A percentile compares a stretch with the other conserved stretches of the same genome.
Evolutionary conservation across 1,140 invertebrate species (phyloP).

Genomic region (Solen grandis): DNA sequence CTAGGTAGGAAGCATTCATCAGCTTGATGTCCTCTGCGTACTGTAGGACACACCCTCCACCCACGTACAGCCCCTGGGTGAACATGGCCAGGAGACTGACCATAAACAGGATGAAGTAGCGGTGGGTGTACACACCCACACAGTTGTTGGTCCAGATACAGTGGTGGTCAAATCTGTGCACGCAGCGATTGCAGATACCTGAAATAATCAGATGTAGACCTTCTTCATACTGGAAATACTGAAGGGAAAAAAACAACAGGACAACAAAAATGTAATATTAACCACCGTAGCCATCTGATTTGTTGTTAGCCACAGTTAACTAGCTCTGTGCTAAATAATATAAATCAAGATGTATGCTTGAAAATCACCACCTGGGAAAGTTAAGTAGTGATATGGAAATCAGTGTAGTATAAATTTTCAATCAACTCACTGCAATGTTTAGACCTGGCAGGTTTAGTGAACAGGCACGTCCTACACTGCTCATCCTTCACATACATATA

Average conservation of each 20-base stretch:
- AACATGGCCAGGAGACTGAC: slow-evolving; percentile 71
- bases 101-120: slow-evolving; percentile 78
- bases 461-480: slow-evolving; percentile 71
- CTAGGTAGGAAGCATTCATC: slow-evolving; percentile 67
- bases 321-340: too few species aligned
- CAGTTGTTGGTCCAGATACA: slow-evolving; percentile 81
- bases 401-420: too few species aligned
- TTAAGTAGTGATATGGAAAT: too few species aligned
- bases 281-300: too few species aligned
- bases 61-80: slow-evolving; percentile 70
- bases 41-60: slow-evolving; percentile 59
- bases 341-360: too few species aligned
- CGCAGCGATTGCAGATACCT: slow-evolving; percentile 79
- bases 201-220: slow-evolving; percentile 38
- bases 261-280: too few species aligned
- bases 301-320: too few species aligned
- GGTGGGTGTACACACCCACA: slow-evolving; percentile 77
- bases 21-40: slow-evolving; percentile 64
- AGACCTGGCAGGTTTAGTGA: slow-evolving; percentile 73
- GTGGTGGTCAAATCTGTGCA: slow-evolving; percentile 81
- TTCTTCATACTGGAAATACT: too few species aligned
- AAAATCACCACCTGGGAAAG: too few species aligned
- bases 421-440: slow-evolving; percentile 78
- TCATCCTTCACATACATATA: slow-evolving; percentile 61
- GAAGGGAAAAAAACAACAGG: too few species aligned